Base-by-base conservation (phyloP, 2,797 vertebrate species). In the Naso thynnoides region DNA sequence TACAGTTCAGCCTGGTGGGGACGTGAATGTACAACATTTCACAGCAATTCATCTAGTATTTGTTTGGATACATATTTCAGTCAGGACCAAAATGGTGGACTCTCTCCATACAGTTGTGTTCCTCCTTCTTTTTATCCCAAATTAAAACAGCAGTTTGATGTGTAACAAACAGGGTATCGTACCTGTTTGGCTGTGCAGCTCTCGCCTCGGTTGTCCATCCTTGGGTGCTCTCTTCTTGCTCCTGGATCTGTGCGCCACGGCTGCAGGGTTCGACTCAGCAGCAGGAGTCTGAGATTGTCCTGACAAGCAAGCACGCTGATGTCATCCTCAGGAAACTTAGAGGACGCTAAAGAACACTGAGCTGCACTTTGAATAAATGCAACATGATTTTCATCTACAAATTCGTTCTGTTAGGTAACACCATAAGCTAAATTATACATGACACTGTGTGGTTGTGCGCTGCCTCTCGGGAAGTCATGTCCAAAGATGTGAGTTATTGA, bases 141-240 rank as follows among this genome's bases (percentile, higher is more conserved):
- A 70, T 18, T 50, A 44, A 60, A 67, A 58, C 52, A 42, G 24
- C 69, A 54, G 8, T 63, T 3, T 21, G 23, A 44, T 15, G 18
- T 48, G 45, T 49, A 14, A 15, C 29, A 45, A 24, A 21, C 38
- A 31, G 10, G 11, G 64, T 41, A 53, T 74, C 52, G 24, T 53
- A 91, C 96, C 97, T 92, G 95, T 94, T 41, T 85, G 93, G 73
- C 78, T 90, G 66, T 86, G 89, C 5, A 90, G 89, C 60, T 98
- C 97, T 88, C 92, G 84, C 61, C 91, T 93, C 71, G 92, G 93
- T 44, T 90, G 95, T 80, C 90, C 89, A n/a, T 95, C 94, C 89
- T 95, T 97, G 27, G 92, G 76, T 19, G 88, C 68, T 92, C 96
- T 97, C 88, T 95, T 97, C 91, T 96, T 93, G 70, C 89, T 88